A percentile compares a stretch with the other conserved stretches of the same genome.
phyloP scores from a whole-genome alignment of 2,113 vertebrate genomes.

The Eubucco bourcierii region DNA sequence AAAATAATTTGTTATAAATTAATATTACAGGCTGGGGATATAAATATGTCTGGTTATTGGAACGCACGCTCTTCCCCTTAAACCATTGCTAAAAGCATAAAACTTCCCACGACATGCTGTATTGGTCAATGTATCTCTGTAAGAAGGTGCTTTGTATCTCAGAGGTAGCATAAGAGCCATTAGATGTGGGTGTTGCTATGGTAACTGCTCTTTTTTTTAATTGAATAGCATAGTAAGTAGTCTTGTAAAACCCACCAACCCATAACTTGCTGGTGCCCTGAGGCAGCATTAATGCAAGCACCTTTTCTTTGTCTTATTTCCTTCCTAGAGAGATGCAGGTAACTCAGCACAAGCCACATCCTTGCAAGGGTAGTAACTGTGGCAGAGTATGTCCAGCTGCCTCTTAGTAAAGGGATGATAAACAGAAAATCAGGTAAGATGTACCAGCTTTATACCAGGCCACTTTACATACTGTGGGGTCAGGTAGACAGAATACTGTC shows the following conservation, averaged over 20 bases:
- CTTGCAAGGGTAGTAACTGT: conserved; percentile 9
- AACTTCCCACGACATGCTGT: conserved; percentile 70
- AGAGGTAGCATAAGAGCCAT: conserved; percentile 79
- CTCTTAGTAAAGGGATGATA: neutral
- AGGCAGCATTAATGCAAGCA: conserved; percentile 76
- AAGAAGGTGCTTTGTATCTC: conserved; percentile 81
- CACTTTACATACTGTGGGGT: neutral
- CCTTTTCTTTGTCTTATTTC: conserved; percentile 74
- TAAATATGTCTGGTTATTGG: conserved; percentile 61
- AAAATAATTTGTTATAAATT: conserved; percentile 68
- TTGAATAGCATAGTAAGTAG: conserved; percentile 79
- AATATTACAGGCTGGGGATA: conserved; percentile 62
- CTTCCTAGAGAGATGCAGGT: conserved; percentile 46
- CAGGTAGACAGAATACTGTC: neutral
- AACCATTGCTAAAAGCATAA: conserved; percentile 67
- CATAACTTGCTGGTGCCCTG: conserved; percentile 73
- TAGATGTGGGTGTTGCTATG: conserved; percentile 79
- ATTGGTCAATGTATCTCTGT: conserved; percentile 78
- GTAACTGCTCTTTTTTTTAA: conserved; percentile 77
- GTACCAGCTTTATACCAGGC: neutral
- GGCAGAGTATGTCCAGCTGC: neutral
- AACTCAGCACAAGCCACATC: conserved; percentile 10
- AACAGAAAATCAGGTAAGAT: neutral
- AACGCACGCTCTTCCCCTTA: conserved; percentile 47
- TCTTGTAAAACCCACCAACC: conserved; percentile 82